Conservation (phyloP, 2,888 invertebrate genomes). For the Phymatocera aterrima region DNA sequence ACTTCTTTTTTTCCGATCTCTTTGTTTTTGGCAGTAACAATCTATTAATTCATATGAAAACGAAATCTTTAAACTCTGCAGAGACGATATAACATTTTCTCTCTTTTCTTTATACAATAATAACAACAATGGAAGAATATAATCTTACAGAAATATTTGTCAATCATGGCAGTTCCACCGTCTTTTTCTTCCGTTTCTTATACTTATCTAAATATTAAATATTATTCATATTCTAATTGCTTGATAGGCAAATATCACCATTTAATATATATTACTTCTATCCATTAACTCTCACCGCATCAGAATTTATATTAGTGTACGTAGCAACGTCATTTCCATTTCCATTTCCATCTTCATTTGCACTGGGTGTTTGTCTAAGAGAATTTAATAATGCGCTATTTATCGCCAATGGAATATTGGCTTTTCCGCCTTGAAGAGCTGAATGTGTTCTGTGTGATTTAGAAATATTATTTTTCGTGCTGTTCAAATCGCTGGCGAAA, state of each 20-base stretch:
- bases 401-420: conserved; percentile 71
- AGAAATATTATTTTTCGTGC: conserved; percentile 55
- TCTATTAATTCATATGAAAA: not conserved
- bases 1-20: not conserved
- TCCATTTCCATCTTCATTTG: conserved; percentile 59
- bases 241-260: conserved; percentile 30
- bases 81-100: conserved; percentile 8
- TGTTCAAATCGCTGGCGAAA: conserved; percentile 51
- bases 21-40: conserved; percentile 26
- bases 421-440: conserved; percentile 64
- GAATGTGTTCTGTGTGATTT: conserved; percentile 64
- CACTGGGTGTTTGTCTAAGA: conserved; percentile 64
- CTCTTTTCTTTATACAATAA: too few relatives aligned
- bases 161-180: conserved; percentile 29
- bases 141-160: conserved; percentile 8
- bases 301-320: conserved; percentile 68
- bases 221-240: not conserved
- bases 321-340: conserved; percentile 63
- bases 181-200: not conserved
- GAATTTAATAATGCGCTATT: conserved; percentile 69
- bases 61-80: not conserved
- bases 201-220: not conserved
- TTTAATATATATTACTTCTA: conserved; percentile 52
- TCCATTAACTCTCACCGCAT: conserved; percentile 66
- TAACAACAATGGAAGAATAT: not conserved